phyloP scores from a whole-genome alignment of 2,888 invertebrate species.

The Congeria kusceri region DNA sequence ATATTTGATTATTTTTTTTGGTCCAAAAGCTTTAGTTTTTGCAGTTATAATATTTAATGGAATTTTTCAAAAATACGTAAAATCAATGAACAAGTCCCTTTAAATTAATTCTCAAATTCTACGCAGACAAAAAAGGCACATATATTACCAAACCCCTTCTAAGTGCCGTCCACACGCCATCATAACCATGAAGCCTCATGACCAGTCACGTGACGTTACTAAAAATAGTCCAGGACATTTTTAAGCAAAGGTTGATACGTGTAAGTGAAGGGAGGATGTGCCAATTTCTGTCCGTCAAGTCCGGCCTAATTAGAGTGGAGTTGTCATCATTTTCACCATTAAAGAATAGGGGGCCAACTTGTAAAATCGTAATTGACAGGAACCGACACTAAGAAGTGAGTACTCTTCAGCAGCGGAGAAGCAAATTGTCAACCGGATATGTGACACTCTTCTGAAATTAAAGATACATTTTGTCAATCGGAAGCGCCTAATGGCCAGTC shows the following conservation, averaged over 20 bases:
- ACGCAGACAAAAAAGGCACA: too few relatives aligned
- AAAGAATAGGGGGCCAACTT: constrained; percentile 55
- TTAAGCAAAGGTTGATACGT: not conserved
- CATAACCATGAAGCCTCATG: too few relatives aligned
- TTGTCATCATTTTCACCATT: constrained; percentile 28
- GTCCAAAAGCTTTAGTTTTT: too few relatives aligned
- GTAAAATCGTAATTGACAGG: constrained; percentile 59
- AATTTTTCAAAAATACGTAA: too few relatives aligned
- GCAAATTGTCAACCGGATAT: constrained; percentile 60
- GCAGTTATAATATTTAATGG: too few relatives aligned
- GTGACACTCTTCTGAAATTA: constrained; percentile 51
- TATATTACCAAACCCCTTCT: too few relatives aligned
- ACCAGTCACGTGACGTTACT: too few relatives aligned
- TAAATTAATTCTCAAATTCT: too few relatives aligned
- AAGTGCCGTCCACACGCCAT: too few relatives aligned
- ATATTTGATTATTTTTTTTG: too few relatives aligned
- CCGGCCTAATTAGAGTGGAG: constrained; percentile 39
- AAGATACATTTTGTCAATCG: constrained; percentile 56
- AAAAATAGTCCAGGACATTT: too few relatives aligned
- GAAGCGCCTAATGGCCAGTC: constrained; percentile 50
- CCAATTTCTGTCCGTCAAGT: constrained; percentile 58
- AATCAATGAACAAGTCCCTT: too few relatives aligned
- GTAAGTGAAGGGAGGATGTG: constrained; percentile 57
- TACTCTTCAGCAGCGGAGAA: constrained; percentile 55
- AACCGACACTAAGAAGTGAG: constrained; percentile 50